Conservation (phyloP, 2,888 invertebrate genomes). For the Leucania comma region DNA sequence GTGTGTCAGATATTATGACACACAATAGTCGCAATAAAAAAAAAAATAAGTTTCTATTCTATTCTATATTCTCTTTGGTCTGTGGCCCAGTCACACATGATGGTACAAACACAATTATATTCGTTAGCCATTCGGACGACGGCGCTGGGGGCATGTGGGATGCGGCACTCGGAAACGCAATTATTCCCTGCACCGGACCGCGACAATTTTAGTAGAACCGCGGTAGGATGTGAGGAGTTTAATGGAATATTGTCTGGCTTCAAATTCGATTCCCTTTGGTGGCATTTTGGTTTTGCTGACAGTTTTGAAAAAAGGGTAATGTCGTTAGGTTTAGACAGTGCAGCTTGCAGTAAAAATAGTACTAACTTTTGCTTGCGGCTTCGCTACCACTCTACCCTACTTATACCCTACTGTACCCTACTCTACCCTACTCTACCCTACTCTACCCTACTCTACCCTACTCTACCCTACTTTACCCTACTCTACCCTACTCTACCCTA, state of each 20-base stretch:
- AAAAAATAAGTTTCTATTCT: no score
- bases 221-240: background rate
- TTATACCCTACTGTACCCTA: no score
- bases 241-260: background rate
- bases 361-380: no score
- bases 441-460: no score
- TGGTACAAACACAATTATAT: constrained; percentile 23
- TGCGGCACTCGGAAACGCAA: constrained; percentile 22
- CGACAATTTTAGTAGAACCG: background rate
- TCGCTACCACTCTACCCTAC: no score
- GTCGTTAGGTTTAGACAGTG: background rate
- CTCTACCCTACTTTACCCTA: no score
- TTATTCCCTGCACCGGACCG: constrained; percentile 17
- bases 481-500: no score
- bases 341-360: background rate
- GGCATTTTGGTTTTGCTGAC: background rate
- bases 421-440: no score
- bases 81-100: background rate
- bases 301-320: background rate
- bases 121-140: background rate
- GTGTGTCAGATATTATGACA: no score
- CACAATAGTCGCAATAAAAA: no score
- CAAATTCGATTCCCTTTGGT: background rate
- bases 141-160: background rate
- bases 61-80: background rate